Evolutionary conservation across 2,797 vertebrate species (phyloP).

Genomic region (Sebastes vulpes): DNA sequence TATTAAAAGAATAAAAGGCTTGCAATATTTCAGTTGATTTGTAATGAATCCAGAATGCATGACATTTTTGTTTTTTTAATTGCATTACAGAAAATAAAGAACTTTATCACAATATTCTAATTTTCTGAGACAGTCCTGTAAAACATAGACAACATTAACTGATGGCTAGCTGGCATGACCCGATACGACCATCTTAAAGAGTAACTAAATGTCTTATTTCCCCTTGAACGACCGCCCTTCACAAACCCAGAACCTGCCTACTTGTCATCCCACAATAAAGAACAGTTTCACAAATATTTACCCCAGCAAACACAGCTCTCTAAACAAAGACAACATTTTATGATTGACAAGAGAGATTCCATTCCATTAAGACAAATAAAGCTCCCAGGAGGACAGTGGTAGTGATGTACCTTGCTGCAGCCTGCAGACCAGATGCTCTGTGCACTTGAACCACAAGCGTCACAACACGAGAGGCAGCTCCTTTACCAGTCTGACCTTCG

Average conservation of each 20-base stretch:
- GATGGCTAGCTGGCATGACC: background rate
- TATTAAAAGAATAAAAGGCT: too few species aligned
- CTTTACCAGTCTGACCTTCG: conserved; percentile 59
- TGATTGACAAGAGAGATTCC: background rate
- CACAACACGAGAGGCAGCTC: conserved; percentile 81
- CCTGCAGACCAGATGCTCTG: conserved; percentile 93
- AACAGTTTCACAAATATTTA: background rate
- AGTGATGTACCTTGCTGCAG: conserved; percentile 90
- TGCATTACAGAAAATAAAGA: too few species aligned
- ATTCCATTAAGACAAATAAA: background rate
- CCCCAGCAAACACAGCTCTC: background rate
- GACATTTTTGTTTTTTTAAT: too few species aligned
- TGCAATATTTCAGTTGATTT: too few species aligned
- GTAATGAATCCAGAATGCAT: too few species aligned
- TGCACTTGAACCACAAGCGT: conserved; percentile 90
- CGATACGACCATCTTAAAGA: background rate
- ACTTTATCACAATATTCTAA: too few species aligned
- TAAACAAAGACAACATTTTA: background rate
- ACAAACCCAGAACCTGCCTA: background rate
- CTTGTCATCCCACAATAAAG: background rate
- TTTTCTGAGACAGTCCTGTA: too few species aligned
- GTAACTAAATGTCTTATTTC: background rate
- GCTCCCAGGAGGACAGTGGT: background rate
- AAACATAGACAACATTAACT: background rate
- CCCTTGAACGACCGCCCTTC: background rate